These are phyloP conservation scores for Diadophis punctatus DNA, from an alignment of 2,113 vertebrate species.

Conservation along the genomic window DNA sequence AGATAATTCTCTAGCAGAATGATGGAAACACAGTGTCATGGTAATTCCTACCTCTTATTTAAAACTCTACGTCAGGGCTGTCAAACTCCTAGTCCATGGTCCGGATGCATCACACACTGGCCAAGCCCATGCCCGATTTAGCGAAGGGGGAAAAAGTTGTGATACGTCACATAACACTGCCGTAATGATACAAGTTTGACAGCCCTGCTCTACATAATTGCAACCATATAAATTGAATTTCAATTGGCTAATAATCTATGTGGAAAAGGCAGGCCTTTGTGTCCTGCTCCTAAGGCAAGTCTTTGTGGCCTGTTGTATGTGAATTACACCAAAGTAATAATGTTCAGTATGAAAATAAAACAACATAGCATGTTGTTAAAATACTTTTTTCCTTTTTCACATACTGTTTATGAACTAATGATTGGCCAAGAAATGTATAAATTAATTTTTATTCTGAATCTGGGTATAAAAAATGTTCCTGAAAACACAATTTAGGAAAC, in stretches of 20 bases:
- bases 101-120: no score
- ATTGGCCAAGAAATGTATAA: not conserved
- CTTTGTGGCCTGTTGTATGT: not conserved
- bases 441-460: not conserved
- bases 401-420: not conserved
- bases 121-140: no score
- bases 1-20: not conserved
- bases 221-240: not conserved
- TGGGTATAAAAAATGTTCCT: not conserved
- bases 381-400: not conserved
- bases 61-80: not conserved
- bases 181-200: no score
- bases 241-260: not conserved
- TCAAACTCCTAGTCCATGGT: no score
- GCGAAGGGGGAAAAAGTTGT: no score
- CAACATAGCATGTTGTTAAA: not conserved
- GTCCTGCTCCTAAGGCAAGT: not conserved
- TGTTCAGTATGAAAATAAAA: not conserved
- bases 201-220: not conserved
- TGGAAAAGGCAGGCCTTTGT: not conserved
- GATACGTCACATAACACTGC: no score
- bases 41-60: not conserved
- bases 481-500: not conserved
- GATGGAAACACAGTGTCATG: not conserved
- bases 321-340: not conserved